phyloP scores from a whole-genome alignment of 2,113 vertebrate genomes.

The Pithys albifrons region DNA sequence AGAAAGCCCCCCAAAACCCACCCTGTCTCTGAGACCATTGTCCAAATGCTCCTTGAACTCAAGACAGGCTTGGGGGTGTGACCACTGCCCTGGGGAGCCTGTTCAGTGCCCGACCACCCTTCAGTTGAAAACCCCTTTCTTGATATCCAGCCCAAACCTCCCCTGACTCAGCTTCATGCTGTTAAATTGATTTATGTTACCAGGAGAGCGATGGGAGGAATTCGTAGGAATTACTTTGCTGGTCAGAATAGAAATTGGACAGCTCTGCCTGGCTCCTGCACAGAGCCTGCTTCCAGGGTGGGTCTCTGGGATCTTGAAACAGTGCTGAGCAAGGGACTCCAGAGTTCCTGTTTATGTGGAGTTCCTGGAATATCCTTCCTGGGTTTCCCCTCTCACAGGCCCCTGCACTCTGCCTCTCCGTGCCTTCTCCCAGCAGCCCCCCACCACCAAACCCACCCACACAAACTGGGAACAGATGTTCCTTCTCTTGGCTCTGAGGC shows the following conservation, averaged over 20 bases:
- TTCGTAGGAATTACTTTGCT: neutral
- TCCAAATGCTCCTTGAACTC: neutral
- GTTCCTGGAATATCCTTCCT: slow-evolving; percentile 41
- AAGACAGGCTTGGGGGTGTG: neutral
- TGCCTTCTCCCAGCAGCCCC: slow-evolving; percentile 45
- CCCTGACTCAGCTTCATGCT: neutral
- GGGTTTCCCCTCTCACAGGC: slow-evolving; percentile 42
- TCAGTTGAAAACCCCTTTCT: neutral
- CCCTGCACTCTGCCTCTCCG: slow-evolving; percentile 2
- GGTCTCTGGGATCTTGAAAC: slow-evolving; percentile 20
- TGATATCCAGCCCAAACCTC: neutral
- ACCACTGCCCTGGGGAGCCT: neutral
- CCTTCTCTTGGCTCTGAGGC: neutral
- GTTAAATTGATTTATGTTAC: neutral
- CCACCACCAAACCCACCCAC: neutral
- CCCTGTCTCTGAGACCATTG: neutral
- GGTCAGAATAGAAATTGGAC: neutral
- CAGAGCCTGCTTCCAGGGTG: neutral
- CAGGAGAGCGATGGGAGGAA: neutral
- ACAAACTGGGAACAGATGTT: slow-evolving; percentile 46
- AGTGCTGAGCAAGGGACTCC: slow-evolving; percentile 21
- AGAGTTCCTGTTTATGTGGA: slow-evolving; percentile 34
- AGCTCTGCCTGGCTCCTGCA: neutral
- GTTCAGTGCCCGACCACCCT: neutral
- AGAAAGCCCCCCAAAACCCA: neutral